A percentile compares a stretch with the other conserved stretches of the same genome.
phyloP scores from a whole-genome alignment of 2,797 vertebrate species.

The Sebastes baramenuke region DNA sequence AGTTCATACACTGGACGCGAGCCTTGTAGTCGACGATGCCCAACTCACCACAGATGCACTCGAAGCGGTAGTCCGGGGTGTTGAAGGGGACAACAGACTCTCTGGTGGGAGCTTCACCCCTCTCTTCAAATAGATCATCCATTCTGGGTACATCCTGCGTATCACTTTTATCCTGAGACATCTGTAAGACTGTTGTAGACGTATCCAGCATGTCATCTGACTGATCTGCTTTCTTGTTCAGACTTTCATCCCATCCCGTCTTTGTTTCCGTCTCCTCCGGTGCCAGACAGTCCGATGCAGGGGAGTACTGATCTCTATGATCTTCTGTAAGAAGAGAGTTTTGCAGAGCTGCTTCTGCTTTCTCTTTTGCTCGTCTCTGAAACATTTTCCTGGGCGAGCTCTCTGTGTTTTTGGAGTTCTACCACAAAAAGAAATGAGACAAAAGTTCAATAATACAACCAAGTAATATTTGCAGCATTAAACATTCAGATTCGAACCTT shows the following conservation, averaged over 20 bases:
- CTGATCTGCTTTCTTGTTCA: constrained; percentile 25
- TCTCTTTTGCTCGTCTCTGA: constrained; percentile 81
- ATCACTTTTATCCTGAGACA: constrained; percentile 37
- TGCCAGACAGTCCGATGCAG: constrained; percentile 51
- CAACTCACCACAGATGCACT: constrained; percentile 96
- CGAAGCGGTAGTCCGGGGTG: constrained; percentile 91
- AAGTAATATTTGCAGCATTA: neutral
- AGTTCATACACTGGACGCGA: constrained; percentile 95
- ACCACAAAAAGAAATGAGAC: constrained; percentile 12
- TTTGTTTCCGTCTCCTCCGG: constrained; percentile 66
- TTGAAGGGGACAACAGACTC: constrained; percentile 82
- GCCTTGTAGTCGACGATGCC: constrained; percentile 91
- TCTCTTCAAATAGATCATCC: neutral
- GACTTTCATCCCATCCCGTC: constrained; percentile 59
- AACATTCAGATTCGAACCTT: neutral
- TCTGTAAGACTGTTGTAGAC: constrained; percentile 8
- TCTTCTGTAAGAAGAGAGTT: constrained; percentile 75
- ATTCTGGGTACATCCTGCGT: constrained; percentile 1
- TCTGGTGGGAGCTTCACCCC: constrained; percentile 50
- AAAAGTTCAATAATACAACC: neutral
- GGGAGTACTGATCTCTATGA: constrained; percentile 41
- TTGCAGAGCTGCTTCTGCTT: constrained; percentile 72
- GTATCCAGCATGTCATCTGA: constrained; percentile 5
- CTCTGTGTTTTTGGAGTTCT: constrained; percentile 64
- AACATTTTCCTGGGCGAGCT: constrained; percentile 73